Evolutionary conservation across 1,140 invertebrate genomes (phyloP), one percentile per base, ranked within the genome.

Genomic region (Ceratoteleas bidentatus): DNA sequence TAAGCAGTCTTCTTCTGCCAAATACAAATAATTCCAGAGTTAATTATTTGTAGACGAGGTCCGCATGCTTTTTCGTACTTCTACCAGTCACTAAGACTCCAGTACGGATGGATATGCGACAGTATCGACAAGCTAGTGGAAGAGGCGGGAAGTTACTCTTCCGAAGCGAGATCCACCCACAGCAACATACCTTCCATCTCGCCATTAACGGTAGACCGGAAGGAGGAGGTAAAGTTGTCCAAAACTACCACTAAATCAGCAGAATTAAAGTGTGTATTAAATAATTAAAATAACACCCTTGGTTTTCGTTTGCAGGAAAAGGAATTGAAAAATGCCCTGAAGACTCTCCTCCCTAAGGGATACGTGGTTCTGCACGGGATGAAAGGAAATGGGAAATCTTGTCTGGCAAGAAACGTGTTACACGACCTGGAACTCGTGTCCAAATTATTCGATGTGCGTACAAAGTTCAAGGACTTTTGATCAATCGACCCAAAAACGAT

Each of bases 341-440:
- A 73, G 56, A 61, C 84, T 34, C 57, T 91, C 32, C 58, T 81
- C 13, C 90, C 92, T 1, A 91, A 93, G 65, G 88, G 93, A 52
- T 93, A 93, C 50, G 57, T 86, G 10, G 92, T 91, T 6, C 87
- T 95, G 11, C 93, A 94, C 87, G 95, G 95, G 1, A 95, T 95
- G 93, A 92, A 93, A 32, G 95, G 95, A 10, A 93, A 92, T 81
- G 95, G 95, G n/a, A 95, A 95, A 91, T 93, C 94, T 0, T 92
- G 92, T 45, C 86, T 95, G n/a, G 93, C 93, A n/a, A 91, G 92
- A 24, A 93, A 92, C 66, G 92, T 93, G 6, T 83, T 95, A 0
- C 87, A 93, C 10, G 92, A 94, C 73, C 87, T 87, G 7, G 79
- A 91, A 50, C 86, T 94, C 6, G 75, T 92, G 11, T 87, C 91